Evolutionary conservation across 2,888 invertebrate genomes (phyloP), one percentile per base, ranked within the genome.

Genomic region (Lottia scabra): DNA sequence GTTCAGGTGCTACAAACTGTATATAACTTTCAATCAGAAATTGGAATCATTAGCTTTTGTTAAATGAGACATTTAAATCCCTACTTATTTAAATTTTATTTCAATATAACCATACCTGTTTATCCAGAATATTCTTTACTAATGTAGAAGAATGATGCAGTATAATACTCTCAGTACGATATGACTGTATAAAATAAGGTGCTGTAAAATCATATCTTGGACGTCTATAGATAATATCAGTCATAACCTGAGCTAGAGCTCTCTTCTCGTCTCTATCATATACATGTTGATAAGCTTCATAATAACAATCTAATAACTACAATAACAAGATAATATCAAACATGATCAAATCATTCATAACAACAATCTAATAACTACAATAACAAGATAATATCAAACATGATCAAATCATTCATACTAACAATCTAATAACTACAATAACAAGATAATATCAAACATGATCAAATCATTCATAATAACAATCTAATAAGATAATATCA

Each of bases 231-330:
- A 89, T 87, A 63, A 90, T 75, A 72, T 88, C 83, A 13, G 85
- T 86, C 48, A 90, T 87, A 27, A 84, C 85, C 75, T 88, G 88
- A 1, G 88, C 87, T 43, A 89, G 74, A 6, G 77, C 77, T 44
- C 87, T 77, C 65, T 85, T 84, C 77, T 89, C 88, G 73, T 87
- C 87, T 64, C 86, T 78, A 71, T 89, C 88, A 78, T 86, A 87
- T 65, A 88, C 87, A 79, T 90, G 87, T 62, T 88, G 88, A 74
- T 90, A 90, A 1, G 87, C 88, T 72, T 89, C 89, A 75, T 85
- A 80, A 79, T 88, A 89, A 69, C 88, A 87, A 74, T 90, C 88
- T 65, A 89, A 65, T 74, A 90, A 74, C 89, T 89, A 79, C n/a
- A 75, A 79, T 19, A 19, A 19, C 38, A 38, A 38, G 38, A 38